These are phyloP conservation scores for Platycnemis pennipes DNA, from an alignment of 2,888 invertebrate genomes.

Conservation along the genomic window DNA sequence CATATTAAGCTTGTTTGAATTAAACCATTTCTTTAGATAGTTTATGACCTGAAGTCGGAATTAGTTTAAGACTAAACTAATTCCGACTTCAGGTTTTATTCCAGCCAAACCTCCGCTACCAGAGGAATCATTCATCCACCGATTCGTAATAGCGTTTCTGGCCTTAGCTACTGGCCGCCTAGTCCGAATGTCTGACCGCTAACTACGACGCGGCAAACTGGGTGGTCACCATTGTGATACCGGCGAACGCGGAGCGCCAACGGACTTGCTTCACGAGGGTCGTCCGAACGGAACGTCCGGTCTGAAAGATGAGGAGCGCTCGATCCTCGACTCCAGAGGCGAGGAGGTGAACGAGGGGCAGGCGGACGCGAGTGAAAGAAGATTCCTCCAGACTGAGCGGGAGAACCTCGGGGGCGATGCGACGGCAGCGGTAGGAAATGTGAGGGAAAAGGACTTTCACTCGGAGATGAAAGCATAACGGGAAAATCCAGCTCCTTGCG, in stretches of 20 bases:
- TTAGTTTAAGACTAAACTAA: too few species aligned
- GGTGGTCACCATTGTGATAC: too few species aligned
- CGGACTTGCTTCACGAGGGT: background rate
- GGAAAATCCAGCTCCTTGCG: conserved; percentile 61
- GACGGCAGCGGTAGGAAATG: background rate
- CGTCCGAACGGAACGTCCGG: background rate
- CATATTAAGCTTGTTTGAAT: too few species aligned
- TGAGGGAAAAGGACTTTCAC: conserved; percentile 62
- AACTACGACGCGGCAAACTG: too few species aligned
- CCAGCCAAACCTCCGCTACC: too few species aligned
- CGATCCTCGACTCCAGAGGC: background rate
- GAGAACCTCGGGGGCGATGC: background rate
- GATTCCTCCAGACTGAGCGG: background rate
- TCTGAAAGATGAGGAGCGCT: background rate
- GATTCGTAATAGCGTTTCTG: too few species aligned
- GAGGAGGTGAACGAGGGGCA: background rate
- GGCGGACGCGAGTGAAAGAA: background rate
- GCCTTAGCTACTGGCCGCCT: too few species aligned
- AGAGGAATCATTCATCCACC: too few species aligned
- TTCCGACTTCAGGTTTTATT: too few species aligned
- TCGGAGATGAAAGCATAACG: conserved; percentile 58
- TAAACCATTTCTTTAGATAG: too few species aligned
- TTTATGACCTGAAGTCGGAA: too few species aligned
- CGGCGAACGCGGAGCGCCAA: background rate
- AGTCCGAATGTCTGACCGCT: too few species aligned